These are phyloP conservation scores for Regulus satrapa DNA, from an alignment of 2,113 vertebrate species.

Conservation along the genomic window DNA sequence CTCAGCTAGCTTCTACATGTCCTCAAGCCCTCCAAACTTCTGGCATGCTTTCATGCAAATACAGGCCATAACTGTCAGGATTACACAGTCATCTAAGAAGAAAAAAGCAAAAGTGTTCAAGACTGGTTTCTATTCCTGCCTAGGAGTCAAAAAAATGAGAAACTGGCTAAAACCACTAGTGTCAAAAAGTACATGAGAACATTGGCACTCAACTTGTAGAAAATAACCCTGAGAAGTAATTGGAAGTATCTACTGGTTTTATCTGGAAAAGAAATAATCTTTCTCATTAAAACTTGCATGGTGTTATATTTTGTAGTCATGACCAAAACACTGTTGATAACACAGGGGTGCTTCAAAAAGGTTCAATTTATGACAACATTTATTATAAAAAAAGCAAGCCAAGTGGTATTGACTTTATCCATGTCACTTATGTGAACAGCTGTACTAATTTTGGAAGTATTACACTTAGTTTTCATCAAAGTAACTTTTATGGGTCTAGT, in stretches of 20 bases:
- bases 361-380: background rate
- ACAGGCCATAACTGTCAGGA: background rate
- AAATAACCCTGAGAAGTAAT: fast-evolving
- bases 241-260: background rate
- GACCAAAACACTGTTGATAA: background rate
- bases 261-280: background rate
- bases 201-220: background rate
- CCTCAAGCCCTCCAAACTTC: background rate
- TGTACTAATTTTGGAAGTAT: background rate
- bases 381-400: background rate
- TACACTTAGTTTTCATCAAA: background rate
- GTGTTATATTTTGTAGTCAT: background rate
- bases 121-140: background rate
- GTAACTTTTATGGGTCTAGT: background rate
- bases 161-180: background rate
- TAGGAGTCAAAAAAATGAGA: background rate
- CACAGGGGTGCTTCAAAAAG: background rate
- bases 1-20: background rate
- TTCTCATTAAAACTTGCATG: background rate
- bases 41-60: background rate
- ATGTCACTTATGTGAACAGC: background rate
- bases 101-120: background rate
- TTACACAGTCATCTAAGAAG: background rate
- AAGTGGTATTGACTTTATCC: background rate
- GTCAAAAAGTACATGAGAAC: background rate